Conservation (phyloP, 2,113 vertebrate species). For the Microtus pennsylvanicus region DNA sequence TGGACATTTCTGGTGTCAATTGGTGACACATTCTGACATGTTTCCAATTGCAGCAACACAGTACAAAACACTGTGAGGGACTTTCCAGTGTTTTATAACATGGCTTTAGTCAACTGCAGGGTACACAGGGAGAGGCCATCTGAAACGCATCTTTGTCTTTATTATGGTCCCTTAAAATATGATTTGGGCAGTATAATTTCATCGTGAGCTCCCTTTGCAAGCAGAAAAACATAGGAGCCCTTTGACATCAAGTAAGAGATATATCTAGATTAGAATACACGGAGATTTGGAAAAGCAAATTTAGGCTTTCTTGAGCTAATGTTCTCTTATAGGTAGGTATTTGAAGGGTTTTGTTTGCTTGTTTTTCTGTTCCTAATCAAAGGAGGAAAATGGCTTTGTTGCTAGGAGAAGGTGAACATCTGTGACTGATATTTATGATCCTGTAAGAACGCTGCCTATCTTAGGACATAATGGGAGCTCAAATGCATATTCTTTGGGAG, state of each 20-base stretch:
- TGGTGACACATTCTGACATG: slow-evolving; percentile 21
- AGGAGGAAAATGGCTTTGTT: background rate
- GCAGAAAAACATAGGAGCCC: background rate
- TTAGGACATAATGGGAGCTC: slow-evolving; percentile 34
- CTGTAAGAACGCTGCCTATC: slow-evolving; percentile 3
- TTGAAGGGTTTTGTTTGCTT: background rate
- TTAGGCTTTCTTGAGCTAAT: background rate
- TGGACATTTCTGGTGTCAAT: slow-evolving; percentile 14
- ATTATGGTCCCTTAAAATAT: slow-evolving; percentile 42
- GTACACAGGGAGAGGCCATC: background rate
- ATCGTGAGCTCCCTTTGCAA: slow-evolving; percentile 52
- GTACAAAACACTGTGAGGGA: background rate
- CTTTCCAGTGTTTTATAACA: slow-evolving; percentile 36
- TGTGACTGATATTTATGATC: slow-evolving; percentile 39
- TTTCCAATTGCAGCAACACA: background rate
- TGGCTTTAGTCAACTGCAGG: slow-evolving; percentile 37
- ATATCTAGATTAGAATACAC: slow-evolving; percentile 11
- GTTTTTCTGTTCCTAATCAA: slow-evolving; percentile 11
- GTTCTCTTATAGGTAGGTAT: slow-evolving; percentile 10
- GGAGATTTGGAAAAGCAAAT: slow-evolving; percentile 37
- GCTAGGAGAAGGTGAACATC: slow-evolving; percentile 12
- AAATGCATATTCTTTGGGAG: background rate
- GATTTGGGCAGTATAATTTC: slow-evolving; percentile 53
- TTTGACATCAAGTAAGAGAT: slow-evolving; percentile 52
- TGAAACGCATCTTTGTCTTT: slow-evolving; percentile 53